These are phyloP conservation scores for Anas georgica DNA, from an alignment of 2,797 vertebrate species.

Conservation along the genomic window DNA sequence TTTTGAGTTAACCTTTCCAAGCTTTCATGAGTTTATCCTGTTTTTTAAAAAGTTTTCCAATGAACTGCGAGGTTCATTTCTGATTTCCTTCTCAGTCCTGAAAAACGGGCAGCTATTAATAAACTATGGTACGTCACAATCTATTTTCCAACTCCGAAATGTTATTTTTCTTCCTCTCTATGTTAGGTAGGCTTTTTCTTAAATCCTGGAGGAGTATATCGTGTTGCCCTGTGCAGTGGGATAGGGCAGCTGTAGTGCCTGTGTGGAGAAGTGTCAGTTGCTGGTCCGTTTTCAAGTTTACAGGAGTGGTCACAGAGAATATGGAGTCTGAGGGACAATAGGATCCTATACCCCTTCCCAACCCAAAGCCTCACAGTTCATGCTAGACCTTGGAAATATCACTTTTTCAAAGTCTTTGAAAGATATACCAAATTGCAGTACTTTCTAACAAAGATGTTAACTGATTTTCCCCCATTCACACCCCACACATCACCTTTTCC, in stretches of 20 bases:
- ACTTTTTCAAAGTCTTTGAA: neutral
- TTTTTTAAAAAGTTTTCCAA: neutral
- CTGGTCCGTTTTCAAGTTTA: neutral
- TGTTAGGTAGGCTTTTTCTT: neutral
- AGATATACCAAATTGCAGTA: neutral
- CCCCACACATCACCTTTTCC: neutral
- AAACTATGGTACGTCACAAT: neutral
- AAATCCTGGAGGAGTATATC: neutral
- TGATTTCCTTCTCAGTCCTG: neutral
- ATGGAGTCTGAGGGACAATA: neutral
- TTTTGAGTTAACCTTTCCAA: neutral
- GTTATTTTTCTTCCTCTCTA: neutral
- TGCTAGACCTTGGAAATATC: neutral
- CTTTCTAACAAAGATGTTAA: neutral
- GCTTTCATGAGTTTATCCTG: neutral
- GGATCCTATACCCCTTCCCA: neutral
- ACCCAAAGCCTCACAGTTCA: neutral
- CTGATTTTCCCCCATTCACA: too few species aligned
- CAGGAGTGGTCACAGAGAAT: neutral
- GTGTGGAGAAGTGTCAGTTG: neutral
- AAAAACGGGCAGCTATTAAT: neutral
- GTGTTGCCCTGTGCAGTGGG: neutral
- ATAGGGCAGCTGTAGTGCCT: neutral
- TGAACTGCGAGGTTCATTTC: rapidly evolving
- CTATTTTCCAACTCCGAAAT: neutral